Base-by-base conservation (phyloP, 2,888 invertebrate species). In the Bombyx huttoni region DNA sequence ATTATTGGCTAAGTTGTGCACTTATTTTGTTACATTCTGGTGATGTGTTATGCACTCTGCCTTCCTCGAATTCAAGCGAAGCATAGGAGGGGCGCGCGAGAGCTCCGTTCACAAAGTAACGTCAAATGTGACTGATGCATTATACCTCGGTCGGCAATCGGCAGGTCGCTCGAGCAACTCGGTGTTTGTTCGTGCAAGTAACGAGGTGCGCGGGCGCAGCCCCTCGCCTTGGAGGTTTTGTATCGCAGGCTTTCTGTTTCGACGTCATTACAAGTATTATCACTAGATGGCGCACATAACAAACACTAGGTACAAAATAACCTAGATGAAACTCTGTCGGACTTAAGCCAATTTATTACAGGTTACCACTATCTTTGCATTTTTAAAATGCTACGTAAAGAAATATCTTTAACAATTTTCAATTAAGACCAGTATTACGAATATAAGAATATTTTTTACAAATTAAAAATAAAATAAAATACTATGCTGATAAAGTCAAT, bases 1-100 rank as follows among this genome's bases (percentile, higher is more conserved):
- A 69, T 75, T 68, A 74, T 77, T 67, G 68, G 68, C 62, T 72
- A 71, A 64, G 67, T 67, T 63, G 69, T 68, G 65, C 81, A 78
- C 76, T 76, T 74, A 65, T 75, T 79, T 73, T 73, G 78, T 87
- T 85, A 87, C 87, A 87, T 87, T 83, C 78, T 87, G 86, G 65
- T 81, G 73, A 73, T 75, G 73, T 78, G 73, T 75, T 75, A 64
- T 67, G 73, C 73, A 70, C 76, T 73, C 71, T 69, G 76, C 76
- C 73, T 75, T 75, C 77, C 73, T 66, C 76, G 73, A 68, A 64
- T 62, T 63, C 70, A 71, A 58, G 65, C 60, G 61, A 66, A 60
- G 69, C 78, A 75, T 75, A 65, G 64, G 62, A 63, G 63, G 57
- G 64, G 72, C 71, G 73, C 78, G 68, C 70, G 67, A 66, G 62